A percentile compares a stretch with the other conserved stretches of the same genome.
phyloP scores from a whole-genome alignment of 2,797 vertebrate species.

The Astyanax mexicanus region DNA sequence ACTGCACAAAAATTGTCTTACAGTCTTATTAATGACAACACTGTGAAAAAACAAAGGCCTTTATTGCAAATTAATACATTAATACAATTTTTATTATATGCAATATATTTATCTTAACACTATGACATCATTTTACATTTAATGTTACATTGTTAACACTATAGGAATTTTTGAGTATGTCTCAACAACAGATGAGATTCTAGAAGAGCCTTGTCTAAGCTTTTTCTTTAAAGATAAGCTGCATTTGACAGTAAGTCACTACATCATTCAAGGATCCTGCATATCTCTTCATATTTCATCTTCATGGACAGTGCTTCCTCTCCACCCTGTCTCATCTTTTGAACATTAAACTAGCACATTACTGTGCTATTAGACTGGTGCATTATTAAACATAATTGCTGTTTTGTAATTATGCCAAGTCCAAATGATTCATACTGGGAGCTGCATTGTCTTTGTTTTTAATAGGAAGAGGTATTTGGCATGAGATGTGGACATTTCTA shows the following conservation, averaged over 20 bases:
- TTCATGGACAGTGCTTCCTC: background rate
- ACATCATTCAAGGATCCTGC: background rate
- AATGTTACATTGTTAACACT: background rate
- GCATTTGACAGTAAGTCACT: background rate
- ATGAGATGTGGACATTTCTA: background rate
- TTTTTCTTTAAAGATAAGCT: background rate
- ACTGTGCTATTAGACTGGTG: background rate
- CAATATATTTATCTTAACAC: background rate
- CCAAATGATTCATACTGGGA: constrained; percentile 5
- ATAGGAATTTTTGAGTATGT: background rate
- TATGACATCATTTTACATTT: background rate
- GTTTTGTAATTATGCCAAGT: constrained; percentile 20
- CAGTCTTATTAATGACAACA: background rate
- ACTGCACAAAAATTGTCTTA: background rate
- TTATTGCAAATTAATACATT: no score
- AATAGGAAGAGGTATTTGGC: background rate
- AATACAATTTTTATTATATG: background rate
- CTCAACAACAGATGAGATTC: background rate
- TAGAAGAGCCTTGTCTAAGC: background rate
- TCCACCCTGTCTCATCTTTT: background rate
- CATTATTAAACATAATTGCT: constrained; percentile 28
- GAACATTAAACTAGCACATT: background rate
- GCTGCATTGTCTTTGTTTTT: background rate
- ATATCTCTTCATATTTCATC: background rate
- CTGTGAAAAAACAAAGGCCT: no score